A percentile compares a stretch with the other conserved stretches of the same genome.
phyloP scores from a whole-genome alignment of 2,888 invertebrate species.

The Esperia sulphurella region DNA sequence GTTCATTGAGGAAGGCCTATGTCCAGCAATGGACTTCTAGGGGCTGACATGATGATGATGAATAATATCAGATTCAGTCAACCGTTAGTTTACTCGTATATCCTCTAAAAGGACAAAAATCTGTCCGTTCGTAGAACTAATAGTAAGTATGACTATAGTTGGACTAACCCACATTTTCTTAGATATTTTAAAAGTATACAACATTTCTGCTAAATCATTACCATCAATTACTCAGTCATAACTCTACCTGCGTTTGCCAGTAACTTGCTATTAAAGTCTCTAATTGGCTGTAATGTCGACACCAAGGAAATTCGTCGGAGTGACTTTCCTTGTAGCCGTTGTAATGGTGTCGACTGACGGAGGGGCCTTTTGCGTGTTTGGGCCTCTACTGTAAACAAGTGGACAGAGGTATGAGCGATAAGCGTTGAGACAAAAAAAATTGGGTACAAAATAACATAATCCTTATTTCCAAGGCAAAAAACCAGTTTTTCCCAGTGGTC shows the following conservation, averaged over 20 bases:
- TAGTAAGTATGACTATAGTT: no score
- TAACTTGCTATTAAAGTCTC: slow-evolving; percentile 14
- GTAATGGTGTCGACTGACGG: slow-evolving; percentile 14
- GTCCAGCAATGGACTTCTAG: no score
- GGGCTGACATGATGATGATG: no score
- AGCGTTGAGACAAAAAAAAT: not conserved
- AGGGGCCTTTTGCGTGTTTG: slow-evolving; percentile 13
- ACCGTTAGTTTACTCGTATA: no score
- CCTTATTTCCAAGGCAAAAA: no score
- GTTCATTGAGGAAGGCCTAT: no score
- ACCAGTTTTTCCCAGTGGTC: no score
- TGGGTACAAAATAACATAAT: no score
- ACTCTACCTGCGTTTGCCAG: slow-evolving; percentile 2
- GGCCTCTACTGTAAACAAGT: not conserved
- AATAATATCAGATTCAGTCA: no score
- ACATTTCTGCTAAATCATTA: not conserved
- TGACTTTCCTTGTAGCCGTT: slow-evolving; percentile 20
- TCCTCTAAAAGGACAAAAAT: no score
- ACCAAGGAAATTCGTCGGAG: slow-evolving; percentile 16
- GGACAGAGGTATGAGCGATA: not conserved
- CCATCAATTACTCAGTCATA: not conserved
- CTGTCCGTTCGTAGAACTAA: no score
- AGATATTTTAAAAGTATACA: not conserved
- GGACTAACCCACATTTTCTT: no score
- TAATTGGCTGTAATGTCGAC: slow-evolving; percentile 16